Percentiles rank a stretch among this genome's conserved stretches.
Evolutionary conservation across 2,113 vertebrate species (phyloP).

Genomic region (Trematocara zebra): DNA sequence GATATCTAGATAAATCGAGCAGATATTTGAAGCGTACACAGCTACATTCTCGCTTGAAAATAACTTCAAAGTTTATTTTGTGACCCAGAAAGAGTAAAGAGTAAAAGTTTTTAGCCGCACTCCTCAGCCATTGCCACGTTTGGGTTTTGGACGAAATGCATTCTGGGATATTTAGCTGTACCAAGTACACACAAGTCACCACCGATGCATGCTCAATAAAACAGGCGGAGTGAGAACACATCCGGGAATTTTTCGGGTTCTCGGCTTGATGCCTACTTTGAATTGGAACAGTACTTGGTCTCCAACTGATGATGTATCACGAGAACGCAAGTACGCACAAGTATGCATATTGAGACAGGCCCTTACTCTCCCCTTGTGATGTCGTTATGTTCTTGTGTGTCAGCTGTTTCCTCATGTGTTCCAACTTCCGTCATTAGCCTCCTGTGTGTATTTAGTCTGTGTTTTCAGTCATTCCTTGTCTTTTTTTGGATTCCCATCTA

Average conservation of each 20-base stretch:
- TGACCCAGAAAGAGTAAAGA: neutral
- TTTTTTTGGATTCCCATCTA: too few species aligned
- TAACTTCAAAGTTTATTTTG: neutral
- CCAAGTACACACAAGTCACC: neutral
- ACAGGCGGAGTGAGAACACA: neutral
- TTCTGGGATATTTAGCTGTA: neutral
- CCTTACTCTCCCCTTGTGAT: too few species aligned
- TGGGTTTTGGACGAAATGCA: neutral
- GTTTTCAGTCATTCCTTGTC: too few species aligned
- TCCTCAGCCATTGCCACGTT: too few species aligned
- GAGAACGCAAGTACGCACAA: neutral
- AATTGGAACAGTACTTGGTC: neutral
- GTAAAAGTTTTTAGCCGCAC: too few species aligned
- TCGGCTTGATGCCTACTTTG: fast-evolving
- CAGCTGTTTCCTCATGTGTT: too few species aligned
- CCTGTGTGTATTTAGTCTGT: too few species aligned
- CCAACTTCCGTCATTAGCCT: too few species aligned
- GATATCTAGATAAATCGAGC: neutral
- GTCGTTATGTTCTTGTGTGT: too few species aligned
- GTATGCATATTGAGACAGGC: neutral
- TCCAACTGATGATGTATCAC: neutral
- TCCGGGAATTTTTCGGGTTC: fast-evolving
- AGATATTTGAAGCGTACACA: neutral
- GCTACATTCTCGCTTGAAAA: neutral
- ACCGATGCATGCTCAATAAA: neutral